A percentile compares a stretch with the other conserved stretches of the same genome.
Conservation (phyloP, 2,888 invertebrate genomes). For the Eupithecia insigniata region DNA sequence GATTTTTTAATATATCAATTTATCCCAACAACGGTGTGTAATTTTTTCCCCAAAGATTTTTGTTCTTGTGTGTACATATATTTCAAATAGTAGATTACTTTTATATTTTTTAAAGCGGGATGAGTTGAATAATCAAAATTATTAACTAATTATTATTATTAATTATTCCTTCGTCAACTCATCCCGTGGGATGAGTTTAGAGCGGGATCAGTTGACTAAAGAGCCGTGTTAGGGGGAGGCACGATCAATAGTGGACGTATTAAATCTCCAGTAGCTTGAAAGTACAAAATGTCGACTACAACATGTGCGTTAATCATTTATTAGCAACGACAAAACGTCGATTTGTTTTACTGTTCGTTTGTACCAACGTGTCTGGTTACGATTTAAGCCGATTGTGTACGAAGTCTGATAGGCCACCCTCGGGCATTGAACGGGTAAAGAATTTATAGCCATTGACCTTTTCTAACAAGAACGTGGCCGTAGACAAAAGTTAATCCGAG, state of each 20-base stretch:
- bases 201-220: too few species aligned
- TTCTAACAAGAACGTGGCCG: constrained; percentile 18
- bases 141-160: too few species aligned
- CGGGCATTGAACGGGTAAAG: constrained; percentile 32
- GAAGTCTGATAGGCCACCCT: constrained; percentile 31
- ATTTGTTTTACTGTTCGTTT: constrained; percentile 55
- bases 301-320: constrained; percentile 61
- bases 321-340: constrained; percentile 61
- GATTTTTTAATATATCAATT: too few species aligned
- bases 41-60: too few species aligned
- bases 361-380: constrained; percentile 29
- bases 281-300: not conserved
- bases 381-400: constrained; percentile 29
- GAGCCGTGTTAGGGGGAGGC: too few species aligned
- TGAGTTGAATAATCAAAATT: too few species aligned
- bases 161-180: too few species aligned
- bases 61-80: too few species aligned
- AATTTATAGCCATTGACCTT: constrained; percentile 36
- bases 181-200: too few species aligned
- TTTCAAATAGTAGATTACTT: too few species aligned
- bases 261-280: not conserved
- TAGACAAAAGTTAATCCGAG: constrained; percentile 11
- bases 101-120: too few species aligned
- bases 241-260: not conserved
- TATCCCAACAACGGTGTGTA: too few species aligned